Conservation (phyloP, 2,113 vertebrate species). For the Coregonus clupeaformis region DNA sequence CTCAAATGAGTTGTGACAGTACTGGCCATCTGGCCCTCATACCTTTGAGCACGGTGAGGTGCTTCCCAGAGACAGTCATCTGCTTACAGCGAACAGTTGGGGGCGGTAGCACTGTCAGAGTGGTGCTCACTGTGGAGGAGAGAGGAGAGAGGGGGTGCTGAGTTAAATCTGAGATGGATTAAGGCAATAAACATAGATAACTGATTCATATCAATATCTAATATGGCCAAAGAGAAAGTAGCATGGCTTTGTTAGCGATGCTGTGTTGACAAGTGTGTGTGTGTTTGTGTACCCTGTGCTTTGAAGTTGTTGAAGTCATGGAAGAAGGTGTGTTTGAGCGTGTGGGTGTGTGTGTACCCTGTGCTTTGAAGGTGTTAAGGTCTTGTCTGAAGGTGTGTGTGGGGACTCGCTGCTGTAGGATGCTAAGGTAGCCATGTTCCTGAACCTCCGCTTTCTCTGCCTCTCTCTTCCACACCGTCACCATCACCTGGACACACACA, state of each 20-base stretch:
- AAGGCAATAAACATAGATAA: no score
- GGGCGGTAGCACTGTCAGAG: slow-evolving; percentile 85
- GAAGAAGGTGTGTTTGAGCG: neutral
- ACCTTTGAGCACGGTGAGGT: slow-evolving; percentile 87
- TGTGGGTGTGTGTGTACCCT: slow-evolving; percentile 68
- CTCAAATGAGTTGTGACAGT: no score
- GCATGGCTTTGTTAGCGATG: neutral
- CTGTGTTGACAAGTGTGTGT: neutral
- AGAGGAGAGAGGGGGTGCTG: neutral
- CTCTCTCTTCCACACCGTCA: slow-evolving; percentile 86
- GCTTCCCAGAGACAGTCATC: slow-evolving; percentile 84
- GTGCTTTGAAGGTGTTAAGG: slow-evolving; percentile 88
- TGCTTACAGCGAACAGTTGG: slow-evolving; percentile 84
- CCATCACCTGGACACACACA: slow-evolving; percentile 78
- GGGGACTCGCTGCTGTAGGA: slow-evolving; percentile 83
- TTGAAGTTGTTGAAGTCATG: slow-evolving; percentile 90
- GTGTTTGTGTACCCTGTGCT: slow-evolving; percentile 77
- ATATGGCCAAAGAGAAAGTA: neutral
- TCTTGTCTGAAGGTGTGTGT: slow-evolving; percentile 84
- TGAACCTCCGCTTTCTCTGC: slow-evolving; percentile 81
- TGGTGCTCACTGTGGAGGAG: slow-evolving; percentile 80
- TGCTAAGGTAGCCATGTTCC: slow-evolving; percentile 82
- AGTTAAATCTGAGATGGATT: neutral
- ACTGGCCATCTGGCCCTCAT: neutral
- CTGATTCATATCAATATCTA: no score